Conservation (phyloP, 2,113 vertebrate genomes). For the Tupaia tana region DNA sequence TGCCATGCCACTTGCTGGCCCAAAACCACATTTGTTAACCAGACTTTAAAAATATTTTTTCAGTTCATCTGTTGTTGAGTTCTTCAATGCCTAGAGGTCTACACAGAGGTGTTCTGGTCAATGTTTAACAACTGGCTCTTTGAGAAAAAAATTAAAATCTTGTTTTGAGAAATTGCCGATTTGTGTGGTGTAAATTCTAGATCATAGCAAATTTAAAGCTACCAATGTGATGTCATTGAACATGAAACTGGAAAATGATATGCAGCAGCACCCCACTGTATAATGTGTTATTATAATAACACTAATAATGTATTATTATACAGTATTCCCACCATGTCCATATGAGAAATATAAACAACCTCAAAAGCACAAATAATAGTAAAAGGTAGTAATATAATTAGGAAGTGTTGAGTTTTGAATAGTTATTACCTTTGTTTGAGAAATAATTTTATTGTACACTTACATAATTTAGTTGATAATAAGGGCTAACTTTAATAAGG, state of each 20-base stretch:
- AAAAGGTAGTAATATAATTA: background rate
- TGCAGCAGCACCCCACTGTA: background rate
- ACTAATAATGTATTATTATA: background rate
- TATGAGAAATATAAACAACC: background rate
- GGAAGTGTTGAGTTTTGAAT: background rate
- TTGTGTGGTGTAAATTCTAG: background rate
- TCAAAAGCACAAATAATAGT: background rate
- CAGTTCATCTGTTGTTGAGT: background rate
- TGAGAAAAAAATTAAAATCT: background rate
- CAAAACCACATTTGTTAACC: too few species aligned
- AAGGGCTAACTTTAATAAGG: background rate
- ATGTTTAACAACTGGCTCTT: background rate
- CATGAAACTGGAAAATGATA: background rate
- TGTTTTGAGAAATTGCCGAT: background rate
- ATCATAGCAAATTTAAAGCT: background rate
- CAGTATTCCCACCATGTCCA: background rate
- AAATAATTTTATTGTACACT: background rate
- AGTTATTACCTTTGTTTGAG: conserved; percentile 4
- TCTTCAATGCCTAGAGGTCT: background rate
- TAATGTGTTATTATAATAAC: too few species aligned
- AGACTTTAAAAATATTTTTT: background rate
- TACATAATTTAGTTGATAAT: conserved; percentile 11
- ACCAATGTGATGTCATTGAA: background rate
- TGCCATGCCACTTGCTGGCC: too few species aligned
- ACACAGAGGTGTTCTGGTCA: background rate